Evolutionary conservation across 1,140 invertebrate species (phyloP).

Genomic region (Telenomus remus): DNA sequence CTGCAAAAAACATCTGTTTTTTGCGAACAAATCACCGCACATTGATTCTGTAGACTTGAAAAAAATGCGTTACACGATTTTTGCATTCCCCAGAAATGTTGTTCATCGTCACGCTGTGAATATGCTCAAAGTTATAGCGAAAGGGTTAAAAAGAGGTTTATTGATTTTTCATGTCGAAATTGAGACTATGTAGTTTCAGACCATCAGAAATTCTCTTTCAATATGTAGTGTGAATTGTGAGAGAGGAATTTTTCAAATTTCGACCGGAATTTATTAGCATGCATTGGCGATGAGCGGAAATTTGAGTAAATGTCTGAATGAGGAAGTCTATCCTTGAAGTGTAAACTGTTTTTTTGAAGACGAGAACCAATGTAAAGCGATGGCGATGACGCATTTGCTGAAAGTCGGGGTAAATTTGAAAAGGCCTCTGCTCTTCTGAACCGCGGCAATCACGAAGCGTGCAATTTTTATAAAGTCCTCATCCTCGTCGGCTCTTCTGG

Average conservation of each 20-base stretch:
- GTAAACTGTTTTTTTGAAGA: conserved; percentile 46
- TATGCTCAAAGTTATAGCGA: conserved; percentile 16
- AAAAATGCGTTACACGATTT: conserved; percentile 50
- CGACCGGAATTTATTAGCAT: neutral
- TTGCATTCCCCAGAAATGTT: conserved; percentile 65
- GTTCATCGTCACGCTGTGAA: conserved; percentile 53
- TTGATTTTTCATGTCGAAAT: conserved; percentile 50
- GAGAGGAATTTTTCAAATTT: no score
- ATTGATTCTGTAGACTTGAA: no score
- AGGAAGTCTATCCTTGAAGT: conserved; percentile 43
- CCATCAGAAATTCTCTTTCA: no score
- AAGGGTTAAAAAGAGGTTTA: conserved; percentile 52
- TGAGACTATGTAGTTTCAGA: no score
- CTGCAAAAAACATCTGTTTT: no score
- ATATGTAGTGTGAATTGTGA: no score
- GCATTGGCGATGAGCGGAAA: conserved; percentile 16
- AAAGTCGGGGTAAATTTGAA: conserved; percentile 63
- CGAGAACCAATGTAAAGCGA: conserved; percentile 43
- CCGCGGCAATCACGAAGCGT: conserved; percentile 70
- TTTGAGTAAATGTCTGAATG: conserved; percentile 35
- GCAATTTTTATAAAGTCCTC: conserved; percentile 74
- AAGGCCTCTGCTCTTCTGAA: conserved; percentile 58
- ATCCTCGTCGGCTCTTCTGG: conserved; percentile 63
- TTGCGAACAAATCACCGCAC: no score
- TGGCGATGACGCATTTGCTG: conserved; percentile 42